These are phyloP conservation scores for Trichogramma evanescens DNA, from an alignment of 2,888 invertebrate genomes.

Conservation along the genomic window DNA sequence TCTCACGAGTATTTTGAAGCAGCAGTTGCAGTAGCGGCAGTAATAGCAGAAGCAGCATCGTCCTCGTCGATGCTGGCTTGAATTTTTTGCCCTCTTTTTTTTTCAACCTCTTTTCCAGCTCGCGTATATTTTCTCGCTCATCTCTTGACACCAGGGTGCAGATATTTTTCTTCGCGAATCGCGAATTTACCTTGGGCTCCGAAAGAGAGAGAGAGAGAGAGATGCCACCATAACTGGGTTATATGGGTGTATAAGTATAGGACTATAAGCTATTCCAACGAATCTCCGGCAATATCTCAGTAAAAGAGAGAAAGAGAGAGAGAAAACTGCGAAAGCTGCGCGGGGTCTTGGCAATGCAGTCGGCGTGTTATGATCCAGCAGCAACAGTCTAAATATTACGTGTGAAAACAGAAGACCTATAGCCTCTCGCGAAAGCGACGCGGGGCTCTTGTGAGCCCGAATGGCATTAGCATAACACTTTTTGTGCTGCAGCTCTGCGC, in stretches of 20 bases:
- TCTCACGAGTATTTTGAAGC: too few species aligned
- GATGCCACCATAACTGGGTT: background rate
- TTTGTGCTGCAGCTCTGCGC: background rate
- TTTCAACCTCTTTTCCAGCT: too few species aligned
- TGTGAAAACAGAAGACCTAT: background rate
- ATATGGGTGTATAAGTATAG: slow-evolving; percentile 9
- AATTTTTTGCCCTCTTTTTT: too few species aligned
- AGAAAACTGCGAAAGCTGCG: too few species aligned
- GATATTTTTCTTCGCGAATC: too few species aligned
- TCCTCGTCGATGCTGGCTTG: too few species aligned
- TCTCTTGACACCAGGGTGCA: too few species aligned
- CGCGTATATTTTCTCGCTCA: too few species aligned
- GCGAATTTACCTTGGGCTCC: too few species aligned
- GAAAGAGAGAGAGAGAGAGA: background rate
- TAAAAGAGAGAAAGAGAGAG: too few species aligned
- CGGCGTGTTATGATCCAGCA: background rate
- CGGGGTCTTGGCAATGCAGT: background rate
- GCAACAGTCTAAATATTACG: slow-evolving; percentile 1
- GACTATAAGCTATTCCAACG: background rate
- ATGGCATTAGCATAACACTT: background rate
- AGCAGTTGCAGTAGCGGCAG: too few species aligned
- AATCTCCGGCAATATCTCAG: slow-evolving; percentile 6
- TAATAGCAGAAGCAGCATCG: too few species aligned
- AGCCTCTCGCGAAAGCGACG: background rate
- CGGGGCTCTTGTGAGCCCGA: background rate